Base-by-base conservation (phyloP, 2,888 invertebrate genomes). In the Mantis religiosa region DNA sequence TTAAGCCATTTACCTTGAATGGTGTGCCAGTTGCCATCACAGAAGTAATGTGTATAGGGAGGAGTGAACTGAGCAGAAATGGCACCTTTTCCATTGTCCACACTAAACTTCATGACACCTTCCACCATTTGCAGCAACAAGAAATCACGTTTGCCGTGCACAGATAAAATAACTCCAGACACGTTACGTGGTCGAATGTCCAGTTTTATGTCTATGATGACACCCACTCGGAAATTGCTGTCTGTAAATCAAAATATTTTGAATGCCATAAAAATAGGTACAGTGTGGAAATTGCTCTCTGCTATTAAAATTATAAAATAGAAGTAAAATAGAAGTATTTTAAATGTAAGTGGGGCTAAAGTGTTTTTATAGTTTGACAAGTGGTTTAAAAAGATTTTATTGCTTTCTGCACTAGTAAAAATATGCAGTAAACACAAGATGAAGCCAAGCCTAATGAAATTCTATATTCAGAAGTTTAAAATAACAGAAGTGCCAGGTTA, bases 11-110 rank as follows among this genome's bases (percentile, higher is more conserved):
- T 92, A 96, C 97, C 96, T 93, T 95, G 95, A 91, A 98, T 97
- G 89, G 95, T 96, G 92, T 99, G 99, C 99, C 99, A 99, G 89
- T 97, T 95, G 86, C 99, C 99, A 93, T 99, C 98, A 92, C 99
- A 99, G 90, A 99, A 95, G 89, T 94, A 94, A 91, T 96, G 95
- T 90, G 95, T 95, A 85, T 95, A 94, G 71, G 95, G 95, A 0
- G 96, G 94, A 88, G 95, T 95, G 92, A 96, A 98, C 30, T 95
- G 95, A 3, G 98, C 96, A 3, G 95, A 95, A 91, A 97, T 96
- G 1, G 96, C 95, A 14, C 98, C 98, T 91, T 95, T 96, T 0
- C 97, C 97, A 91, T 97, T 97, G 91, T 98, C 97, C 1, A 97
- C 98, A 0, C 96, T 96, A 91, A 98, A 96, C 90, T 96, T 95